Conservation (phyloP, 2,797 vertebrate genomes). For the Anguilla pacifica region DNA sequence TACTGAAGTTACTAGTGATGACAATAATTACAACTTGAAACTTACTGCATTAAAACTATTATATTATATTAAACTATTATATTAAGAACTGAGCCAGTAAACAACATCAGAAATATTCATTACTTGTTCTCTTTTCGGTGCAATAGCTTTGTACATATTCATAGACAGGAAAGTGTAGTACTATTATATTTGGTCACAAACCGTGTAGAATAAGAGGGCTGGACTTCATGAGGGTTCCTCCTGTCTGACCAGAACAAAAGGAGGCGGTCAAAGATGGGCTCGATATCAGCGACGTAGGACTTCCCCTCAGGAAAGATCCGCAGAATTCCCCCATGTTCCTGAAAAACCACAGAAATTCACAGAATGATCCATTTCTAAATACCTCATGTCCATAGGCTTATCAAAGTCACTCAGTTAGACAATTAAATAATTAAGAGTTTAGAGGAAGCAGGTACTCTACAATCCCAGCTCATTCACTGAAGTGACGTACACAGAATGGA, state of each 20-base stretch:
- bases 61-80: too few relatives aligned
- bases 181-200: slow-evolving; percentile 49
- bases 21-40: not conserved
- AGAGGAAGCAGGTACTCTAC: not conserved
- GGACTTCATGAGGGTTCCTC: slow-evolving; percentile 94
- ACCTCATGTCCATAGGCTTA: not conserved
- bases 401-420: not conserved
- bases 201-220: slow-evolving; percentile 88
- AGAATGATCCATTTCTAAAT: too few relatives aligned
- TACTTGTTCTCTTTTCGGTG: not conserved
- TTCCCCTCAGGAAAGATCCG: slow-evolving; percentile 92
- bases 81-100: not conserved
- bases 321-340: slow-evolving; percentile 88
- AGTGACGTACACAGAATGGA: not conserved
- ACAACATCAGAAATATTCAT: not conserved
- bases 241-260: slow-evolving; percentile 96
- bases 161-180: not conserved
- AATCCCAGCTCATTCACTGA: not conserved
- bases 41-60: too few relatives aligned
- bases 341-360: slow-evolving; percentile 36
- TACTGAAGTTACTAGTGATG: not conserved
- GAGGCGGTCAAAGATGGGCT: slow-evolving; percentile 90
- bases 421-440: not conserved
- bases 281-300: slow-evolving; percentile 83
- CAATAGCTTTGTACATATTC: not conserved